Conservation (phyloP, 2,113 vertebrate genomes). For the Campylomormyrus tamandua region DNA sequence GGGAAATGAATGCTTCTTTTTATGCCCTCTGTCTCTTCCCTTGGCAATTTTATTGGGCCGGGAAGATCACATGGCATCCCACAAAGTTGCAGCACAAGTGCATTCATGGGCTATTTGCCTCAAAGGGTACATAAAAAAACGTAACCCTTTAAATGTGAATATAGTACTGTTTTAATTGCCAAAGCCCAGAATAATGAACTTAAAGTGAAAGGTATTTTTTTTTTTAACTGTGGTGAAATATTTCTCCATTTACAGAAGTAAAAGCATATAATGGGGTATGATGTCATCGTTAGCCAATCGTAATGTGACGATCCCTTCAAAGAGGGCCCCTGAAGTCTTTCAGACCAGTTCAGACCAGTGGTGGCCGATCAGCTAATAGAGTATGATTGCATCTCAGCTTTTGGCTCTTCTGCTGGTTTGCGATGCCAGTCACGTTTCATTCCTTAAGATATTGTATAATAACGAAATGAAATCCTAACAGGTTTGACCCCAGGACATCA, state of each 20-base stretch:
- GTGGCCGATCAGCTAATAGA: neutral
- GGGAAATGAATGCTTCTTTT: constrained; percentile 10
- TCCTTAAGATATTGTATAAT: neutral
- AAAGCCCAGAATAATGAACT: neutral
- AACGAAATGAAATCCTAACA: neutral
- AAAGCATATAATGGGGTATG: neutral
- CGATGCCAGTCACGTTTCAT: neutral
- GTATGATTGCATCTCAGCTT: neutral
- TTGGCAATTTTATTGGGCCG: neutral
- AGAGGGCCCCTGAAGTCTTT: neutral
- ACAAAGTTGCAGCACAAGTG: neutral
- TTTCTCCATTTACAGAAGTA: neutral
- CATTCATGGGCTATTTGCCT: neutral
- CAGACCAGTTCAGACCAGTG: neutral
- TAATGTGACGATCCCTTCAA: neutral
- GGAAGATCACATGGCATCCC: neutral
- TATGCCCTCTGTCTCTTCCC: neutral
- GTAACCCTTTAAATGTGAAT: neutral
- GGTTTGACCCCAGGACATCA: neutral
- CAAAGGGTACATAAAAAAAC: neutral
- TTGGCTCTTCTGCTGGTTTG: neutral
- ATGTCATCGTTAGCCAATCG: constrained; percentile 13
- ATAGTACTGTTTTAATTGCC: neutral
- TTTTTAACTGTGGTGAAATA: neutral
- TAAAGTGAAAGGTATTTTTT: neutral